phyloP scores from a whole-genome alignment of 2,888 invertebrate genomes.

The Drosophila engyochracea region DNA sequence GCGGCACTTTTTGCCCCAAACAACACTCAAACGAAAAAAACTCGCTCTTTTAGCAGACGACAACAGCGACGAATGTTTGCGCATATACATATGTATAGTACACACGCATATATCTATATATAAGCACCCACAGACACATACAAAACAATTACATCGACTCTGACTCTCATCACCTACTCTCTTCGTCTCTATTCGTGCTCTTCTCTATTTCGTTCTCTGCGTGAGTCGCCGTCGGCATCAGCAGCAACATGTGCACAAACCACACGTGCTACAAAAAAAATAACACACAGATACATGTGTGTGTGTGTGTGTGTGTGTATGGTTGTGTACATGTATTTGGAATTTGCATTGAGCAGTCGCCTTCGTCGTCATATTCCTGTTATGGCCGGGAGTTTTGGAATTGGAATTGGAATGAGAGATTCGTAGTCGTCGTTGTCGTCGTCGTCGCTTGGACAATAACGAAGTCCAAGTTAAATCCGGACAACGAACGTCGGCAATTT shows the following conservation, averaged over 20 bases:
- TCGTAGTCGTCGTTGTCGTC: constrained; percentile 9
- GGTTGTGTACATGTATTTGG: constrained; percentile 56
- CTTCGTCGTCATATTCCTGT: constrained; percentile 50
- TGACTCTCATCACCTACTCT: constrained; percentile 36
- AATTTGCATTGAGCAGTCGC: constrained; percentile 75
- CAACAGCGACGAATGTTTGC: constrained; percentile 54
- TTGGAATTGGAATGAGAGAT: constrained; percentile 13
- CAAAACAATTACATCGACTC: constrained; percentile 6
- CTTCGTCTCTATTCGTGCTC: constrained; percentile 19
- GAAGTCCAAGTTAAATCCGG: constrained; percentile 33
- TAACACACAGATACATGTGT: constrained; percentile 34
- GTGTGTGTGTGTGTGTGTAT: constrained; percentile 10
- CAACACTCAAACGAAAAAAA: constrained; percentile 37
- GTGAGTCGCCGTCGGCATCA: constrained; percentile 33
- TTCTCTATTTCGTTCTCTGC: constrained; percentile 30
- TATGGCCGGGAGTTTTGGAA: constrained; percentile 42
- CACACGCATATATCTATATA: background rate
- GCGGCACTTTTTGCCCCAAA: constrained; percentile 77
- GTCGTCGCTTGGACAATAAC: constrained; percentile 33
- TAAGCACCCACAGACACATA: constrained; percentile 15
- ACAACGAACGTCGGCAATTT: constrained; percentile 40
- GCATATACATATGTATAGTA: constrained; percentile 17
- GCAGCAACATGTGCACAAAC: constrained; percentile 80
- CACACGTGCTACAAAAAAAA: constrained; percentile 80
- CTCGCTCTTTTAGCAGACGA: constrained; percentile 14